Evolutionary conservation across 2,797 vertebrate species (phyloP), one percentile per base, ranked within the genome.

Genomic region (Oreortyx pictus): DNA sequence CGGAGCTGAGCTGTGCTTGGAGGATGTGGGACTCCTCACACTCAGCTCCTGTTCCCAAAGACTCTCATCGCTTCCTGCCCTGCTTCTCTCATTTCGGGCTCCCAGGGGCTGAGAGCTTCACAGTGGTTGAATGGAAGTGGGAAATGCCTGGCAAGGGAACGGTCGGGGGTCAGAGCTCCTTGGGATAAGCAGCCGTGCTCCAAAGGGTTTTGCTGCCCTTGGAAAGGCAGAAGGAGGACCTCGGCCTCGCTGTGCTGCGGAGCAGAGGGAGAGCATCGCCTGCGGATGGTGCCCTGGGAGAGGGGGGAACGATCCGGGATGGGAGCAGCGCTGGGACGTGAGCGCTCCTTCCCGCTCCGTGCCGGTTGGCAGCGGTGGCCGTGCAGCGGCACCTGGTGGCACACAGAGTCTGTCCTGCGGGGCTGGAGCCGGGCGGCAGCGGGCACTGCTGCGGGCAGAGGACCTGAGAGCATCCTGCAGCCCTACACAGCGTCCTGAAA

Each of bases 21-120:
- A 12, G 20, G 59, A 47, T 4, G 33, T 18, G 1, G 79, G n/a
- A 60, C 4, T 7, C 76, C 8, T 44, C 74, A 14, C 14, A 14
- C 67, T 75, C 56, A 29, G 9, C 71, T 44, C 79, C 2, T 50
- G 43, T n/a, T 37, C 44, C 47, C 82, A 33, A 73, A 24, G 49
- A n/a, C 78, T 24, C 41, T 19, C 54, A 67, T 74, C 7, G 52
- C 82, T 92, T 49, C 6, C 3, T 57, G 88, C 82, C 82, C 67
- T 9, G n/a, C 50, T 65, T 74, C 77, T 44, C 4, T n/a, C 18
- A 81, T 50, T 27, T 27, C 14, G 24, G 24, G 54, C 57, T 88
- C 88, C 61, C 89, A 35, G 79, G 67, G 71, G 75, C 87, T 25
- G 60, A 8, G 67, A 77, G 93, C 65, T 80, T 89, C 89, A 74